A percentile compares a stretch with the other conserved stretches of the same genome.
phyloP scores from a whole-genome alignment of 2,113 vertebrate species.

The Ctenomys sociabilis region DNA sequence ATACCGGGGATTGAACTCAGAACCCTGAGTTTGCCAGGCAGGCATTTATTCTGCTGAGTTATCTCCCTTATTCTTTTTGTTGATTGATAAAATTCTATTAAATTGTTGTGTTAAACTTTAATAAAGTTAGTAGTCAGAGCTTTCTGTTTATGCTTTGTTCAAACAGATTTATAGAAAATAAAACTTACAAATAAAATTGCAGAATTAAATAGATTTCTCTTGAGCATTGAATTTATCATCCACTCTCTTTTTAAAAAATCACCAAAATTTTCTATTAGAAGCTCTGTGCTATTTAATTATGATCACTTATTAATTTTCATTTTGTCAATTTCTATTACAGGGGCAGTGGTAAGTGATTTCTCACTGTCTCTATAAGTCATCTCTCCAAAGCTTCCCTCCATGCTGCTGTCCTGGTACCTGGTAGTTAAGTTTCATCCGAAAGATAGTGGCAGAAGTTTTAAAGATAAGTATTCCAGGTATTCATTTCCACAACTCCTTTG shows the following conservation, averaged over 20 bases:
- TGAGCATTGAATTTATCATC: not conserved
- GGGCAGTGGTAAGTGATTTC: not conserved
- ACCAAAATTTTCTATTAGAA: not conserved
- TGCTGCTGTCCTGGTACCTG: not conserved
- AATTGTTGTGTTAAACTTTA: not conserved
- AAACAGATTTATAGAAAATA: not conserved
- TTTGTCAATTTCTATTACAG: not conserved
- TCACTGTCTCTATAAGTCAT: not conserved
- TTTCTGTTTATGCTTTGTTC: not conserved
- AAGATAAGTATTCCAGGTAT: not conserved
- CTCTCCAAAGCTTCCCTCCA: not conserved
- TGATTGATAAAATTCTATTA: not conserved
- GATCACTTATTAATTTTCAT: not conserved
- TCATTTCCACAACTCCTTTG: not conserved
- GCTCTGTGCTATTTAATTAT: not conserved
- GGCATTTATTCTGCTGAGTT: too few relatives aligned
- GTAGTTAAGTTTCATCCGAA: not conserved
- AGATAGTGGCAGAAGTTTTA: not conserved
- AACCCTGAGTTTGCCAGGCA: too few relatives aligned
- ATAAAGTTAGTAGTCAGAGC: not conserved
- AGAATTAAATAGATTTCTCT: not conserved
- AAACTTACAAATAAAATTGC: not conserved
- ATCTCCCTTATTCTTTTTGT: too few relatives aligned
- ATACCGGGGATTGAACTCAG: too few relatives aligned
- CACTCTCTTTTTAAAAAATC: not conserved